phyloP scores from a whole-genome alignment of 2,888 invertebrate genomes.

The Xanthia icteritia region DNA sequence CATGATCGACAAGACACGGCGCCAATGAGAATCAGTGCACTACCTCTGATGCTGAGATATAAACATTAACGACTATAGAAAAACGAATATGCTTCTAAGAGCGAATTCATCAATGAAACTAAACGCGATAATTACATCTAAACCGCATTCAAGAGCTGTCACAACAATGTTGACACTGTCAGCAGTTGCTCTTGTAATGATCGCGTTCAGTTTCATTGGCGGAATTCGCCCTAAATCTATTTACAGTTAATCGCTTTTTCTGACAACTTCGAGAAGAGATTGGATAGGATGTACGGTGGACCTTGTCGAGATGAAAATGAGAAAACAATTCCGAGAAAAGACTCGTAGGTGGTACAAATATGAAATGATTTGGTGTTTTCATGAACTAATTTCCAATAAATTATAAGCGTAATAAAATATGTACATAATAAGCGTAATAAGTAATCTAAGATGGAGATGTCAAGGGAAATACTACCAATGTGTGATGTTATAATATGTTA shows the following conservation, averaged over 20 bases:
- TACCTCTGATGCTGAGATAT: background rate
- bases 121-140: background rate
- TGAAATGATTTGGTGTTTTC: background rate
- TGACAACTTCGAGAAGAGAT: background rate
- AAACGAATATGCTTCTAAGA: background rate
- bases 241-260: background rate
- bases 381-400: background rate
- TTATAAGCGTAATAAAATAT: background rate
- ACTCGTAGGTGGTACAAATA: too few relatives aligned
- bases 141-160: background rate
- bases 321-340: background rate
- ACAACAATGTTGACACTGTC: background rate
- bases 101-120: background rate
- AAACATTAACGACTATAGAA: background rate
- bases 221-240: background rate
- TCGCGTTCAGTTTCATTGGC: too few relatives aligned
- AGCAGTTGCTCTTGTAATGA: background rate
- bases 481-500: background rate
- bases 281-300: background rate
- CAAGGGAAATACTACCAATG: background rate
- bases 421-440: background rate
- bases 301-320: background rate
- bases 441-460: background rate
- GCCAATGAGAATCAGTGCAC: background rate
- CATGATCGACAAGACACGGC: background rate